Percentiles rank a stretch among this genome's conserved stretches.
Conservation (phyloP, 2,797 vertebrate species). For the Thalassophryne amazonica region DNA sequence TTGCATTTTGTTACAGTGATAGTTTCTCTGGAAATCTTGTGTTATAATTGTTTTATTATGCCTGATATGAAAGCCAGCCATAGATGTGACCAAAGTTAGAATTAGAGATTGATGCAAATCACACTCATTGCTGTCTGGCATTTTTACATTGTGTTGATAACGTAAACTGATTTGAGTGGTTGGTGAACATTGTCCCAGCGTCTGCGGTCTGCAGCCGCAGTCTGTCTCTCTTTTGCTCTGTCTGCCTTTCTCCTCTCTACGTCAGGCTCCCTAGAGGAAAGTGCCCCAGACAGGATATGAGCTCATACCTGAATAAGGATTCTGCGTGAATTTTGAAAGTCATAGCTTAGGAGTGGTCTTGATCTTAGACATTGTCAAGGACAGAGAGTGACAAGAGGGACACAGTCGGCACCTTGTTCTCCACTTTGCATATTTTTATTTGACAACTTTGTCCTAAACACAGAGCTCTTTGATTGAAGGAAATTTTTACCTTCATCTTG, state of each 20-base stretch:
- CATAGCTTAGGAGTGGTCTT: conserved; percentile 37
- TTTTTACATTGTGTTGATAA: conserved; percentile 46
- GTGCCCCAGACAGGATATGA: conserved; percentile 75
- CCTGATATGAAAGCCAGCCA: conserved; percentile 11
- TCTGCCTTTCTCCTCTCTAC: conserved; percentile 29
- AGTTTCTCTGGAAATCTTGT: conserved; percentile 38
- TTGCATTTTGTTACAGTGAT: conserved; percentile 8
- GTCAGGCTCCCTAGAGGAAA: conserved; percentile 50
- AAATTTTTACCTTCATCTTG: conserved; percentile 22
- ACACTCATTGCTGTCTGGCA: conserved; percentile 25
- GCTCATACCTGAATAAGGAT: conserved; percentile 68
- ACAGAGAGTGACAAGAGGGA: conserved; percentile 35
- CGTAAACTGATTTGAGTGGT: conserved; percentile 41
- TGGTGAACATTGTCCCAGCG: conserved; percentile 29
- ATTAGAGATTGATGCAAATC: conserved; percentile 35
- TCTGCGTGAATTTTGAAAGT: conserved; percentile 45
- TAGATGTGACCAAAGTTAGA: conserved; percentile 26
- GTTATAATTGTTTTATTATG: conserved; percentile 22
- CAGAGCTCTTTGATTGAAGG: conserved; percentile 40
- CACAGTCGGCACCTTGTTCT: conserved; percentile 26
- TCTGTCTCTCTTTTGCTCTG: conserved; percentile 29
- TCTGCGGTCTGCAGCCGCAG: conserved; percentile 50
- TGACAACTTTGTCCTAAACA: conserved; percentile 11
- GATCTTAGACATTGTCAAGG: conserved; percentile 49
- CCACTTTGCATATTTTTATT: conserved; percentile 32